Evolutionary conservation across 2,888 invertebrate genomes (phyloP).

Genomic region (Drosophila macrospina): DNA sequence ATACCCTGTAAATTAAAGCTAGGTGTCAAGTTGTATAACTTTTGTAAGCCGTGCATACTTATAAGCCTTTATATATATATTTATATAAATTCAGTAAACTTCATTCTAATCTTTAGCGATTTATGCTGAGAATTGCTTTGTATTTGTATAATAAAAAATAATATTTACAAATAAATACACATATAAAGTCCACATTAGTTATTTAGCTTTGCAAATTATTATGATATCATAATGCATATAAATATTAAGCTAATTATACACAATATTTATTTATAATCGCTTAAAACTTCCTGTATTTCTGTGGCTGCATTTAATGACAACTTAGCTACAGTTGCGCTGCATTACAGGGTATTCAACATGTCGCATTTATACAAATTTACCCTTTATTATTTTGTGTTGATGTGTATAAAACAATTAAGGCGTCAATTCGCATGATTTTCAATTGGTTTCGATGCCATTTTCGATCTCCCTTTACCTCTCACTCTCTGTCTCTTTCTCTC

Average conservation of each 20-base stretch:
- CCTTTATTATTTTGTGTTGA: conserved; percentile 15
- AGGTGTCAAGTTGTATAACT: neutral
- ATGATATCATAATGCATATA: too few relatives aligned
- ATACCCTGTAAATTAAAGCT: conserved; percentile 11
- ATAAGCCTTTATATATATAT: neutral
- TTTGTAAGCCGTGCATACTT: neutral
- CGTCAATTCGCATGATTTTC: conserved; percentile 40
- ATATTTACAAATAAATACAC: too few relatives aligned
- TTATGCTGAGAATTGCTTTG: too few relatives aligned
- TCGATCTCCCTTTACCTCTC: neutral
- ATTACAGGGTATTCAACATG: conserved; percentile 1
- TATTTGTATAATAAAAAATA: too few relatives aligned
- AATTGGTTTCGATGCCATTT: conserved; percentile 33
- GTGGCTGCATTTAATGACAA: too few relatives aligned
- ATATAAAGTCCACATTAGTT: too few relatives aligned
- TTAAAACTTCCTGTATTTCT: too few relatives aligned
- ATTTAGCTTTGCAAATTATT: too few relatives aligned
- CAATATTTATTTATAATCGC: too few relatives aligned
- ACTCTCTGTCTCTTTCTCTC: neutral
- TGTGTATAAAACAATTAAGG: conserved; percentile 33
- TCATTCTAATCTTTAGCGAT: too few relatives aligned
- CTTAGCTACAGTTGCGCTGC: neutral
- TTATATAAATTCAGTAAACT: too few relatives aligned
- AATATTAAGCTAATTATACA: too few relatives aligned
- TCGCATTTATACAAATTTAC: neutral